These are phyloP conservation scores for Hylaea fasciaria DNA, from an alignment of 2,888 invertebrate species.

Conservation along the genomic window DNA sequence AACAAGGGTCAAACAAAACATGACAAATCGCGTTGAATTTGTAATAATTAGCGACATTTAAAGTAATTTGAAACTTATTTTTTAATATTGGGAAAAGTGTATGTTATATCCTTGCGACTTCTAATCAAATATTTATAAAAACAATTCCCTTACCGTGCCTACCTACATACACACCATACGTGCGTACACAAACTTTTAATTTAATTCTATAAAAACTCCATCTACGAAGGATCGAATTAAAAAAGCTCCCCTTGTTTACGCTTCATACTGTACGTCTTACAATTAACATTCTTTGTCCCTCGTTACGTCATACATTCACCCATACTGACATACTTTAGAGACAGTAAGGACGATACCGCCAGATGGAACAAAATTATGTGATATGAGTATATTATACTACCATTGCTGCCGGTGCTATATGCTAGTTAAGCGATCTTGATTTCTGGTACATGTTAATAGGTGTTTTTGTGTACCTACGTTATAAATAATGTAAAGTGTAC, in stretches of 20 bases:
- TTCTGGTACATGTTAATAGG: no score
- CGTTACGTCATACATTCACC: constrained; percentile 57
- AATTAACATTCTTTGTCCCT: constrained; percentile 69
- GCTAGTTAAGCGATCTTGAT: no score
- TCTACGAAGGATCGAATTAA: constrained; percentile 61
- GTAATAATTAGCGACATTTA: no score
- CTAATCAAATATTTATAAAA: not conserved
- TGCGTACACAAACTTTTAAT: constrained; percentile 43
- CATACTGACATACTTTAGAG: constrained; percentile 8
- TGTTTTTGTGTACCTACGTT: no score
- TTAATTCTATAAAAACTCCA: constrained; percentile 44
- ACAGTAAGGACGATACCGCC: constrained; percentile 9
- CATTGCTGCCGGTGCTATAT: no score
- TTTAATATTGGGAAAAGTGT: no score
- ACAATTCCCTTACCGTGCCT: constrained; percentile 5
- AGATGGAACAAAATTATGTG: no score
- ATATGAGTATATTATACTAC: no score
- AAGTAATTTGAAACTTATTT: no score
- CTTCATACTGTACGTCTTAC: constrained; percentile 56
- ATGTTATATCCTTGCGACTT: not conserved
- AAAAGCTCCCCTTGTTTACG: constrained; percentile 67
- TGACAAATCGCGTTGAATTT: no score
- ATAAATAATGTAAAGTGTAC: no score
- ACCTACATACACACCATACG: constrained; percentile 45
- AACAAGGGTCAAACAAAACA: no score